Evolutionary conservation across 2,797 vertebrate genomes (phyloP).

Genomic region (Caiman crocodilus): DNA sequence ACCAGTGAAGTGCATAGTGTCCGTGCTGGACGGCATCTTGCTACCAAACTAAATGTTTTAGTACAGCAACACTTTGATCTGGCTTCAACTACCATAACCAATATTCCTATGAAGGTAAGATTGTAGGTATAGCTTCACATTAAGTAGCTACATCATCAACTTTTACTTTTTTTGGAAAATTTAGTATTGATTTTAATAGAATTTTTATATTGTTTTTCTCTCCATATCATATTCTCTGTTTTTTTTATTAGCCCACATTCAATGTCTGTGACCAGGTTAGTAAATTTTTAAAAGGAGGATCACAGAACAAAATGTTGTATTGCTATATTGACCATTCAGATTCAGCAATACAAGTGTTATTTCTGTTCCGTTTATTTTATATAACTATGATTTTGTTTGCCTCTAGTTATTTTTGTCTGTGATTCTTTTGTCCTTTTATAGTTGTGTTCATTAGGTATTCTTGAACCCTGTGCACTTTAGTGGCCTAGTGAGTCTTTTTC

Average conservation of each 20-base stretch:
- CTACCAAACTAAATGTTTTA: conserved; percentile 95
- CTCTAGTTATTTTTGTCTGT: conserved; percentile 83
- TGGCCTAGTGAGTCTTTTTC: conserved; percentile 74
- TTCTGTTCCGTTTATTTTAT: conserved; percentile 67
- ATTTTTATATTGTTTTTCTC: conserved; percentile 91
- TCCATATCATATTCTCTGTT: conserved; percentile 97
- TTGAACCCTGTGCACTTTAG: conserved; percentile 71
- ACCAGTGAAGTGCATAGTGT: conserved; percentile 98
- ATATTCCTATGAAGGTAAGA: conserved; percentile 99
- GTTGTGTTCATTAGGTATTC: conserved; percentile 81
- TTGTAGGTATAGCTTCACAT: not conserved
- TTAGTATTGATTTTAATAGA: conserved; percentile 83
- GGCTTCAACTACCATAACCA: conserved; percentile 98
- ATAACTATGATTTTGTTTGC: conserved; percentile 51
- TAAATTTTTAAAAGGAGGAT: conserved; percentile 87
- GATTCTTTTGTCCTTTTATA: conserved; percentile 82
- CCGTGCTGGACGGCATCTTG: conserved; percentile 94
- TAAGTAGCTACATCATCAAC: conserved; percentile 31
- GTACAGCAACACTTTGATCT: conserved; percentile 98
- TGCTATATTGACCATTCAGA: conserved; percentile 66
- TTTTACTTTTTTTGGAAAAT: conserved; percentile 60
- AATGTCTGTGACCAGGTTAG: conserved; percentile 99
- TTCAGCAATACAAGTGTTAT: conserved; percentile 56
- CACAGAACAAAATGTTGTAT: conserved; percentile 84
- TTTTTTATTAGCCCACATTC: conserved; percentile 98